phyloP scores from a whole-genome alignment of 2,888 invertebrate genomes.

The Julus scandinavius region DNA sequence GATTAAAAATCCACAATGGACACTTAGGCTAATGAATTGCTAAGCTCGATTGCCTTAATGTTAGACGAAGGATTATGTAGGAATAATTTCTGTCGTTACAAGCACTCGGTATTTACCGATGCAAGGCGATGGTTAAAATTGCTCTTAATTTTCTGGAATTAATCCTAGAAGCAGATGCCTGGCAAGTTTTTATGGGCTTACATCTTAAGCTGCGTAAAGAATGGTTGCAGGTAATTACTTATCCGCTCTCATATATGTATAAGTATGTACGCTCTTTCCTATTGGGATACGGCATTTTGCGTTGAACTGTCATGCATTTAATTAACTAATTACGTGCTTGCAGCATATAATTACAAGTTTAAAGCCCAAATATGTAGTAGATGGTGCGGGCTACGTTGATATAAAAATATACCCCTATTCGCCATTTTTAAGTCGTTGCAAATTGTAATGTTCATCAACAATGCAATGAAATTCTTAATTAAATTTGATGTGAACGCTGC shows the following conservation, averaged over 20 bases:
- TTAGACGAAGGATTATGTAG: not conserved
- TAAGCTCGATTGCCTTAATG: not conserved
- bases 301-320: slow-evolving; percentile 19
- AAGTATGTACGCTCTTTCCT: not conserved
- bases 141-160: slow-evolving; percentile 3
- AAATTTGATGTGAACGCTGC: not conserved
- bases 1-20: slow-evolving; percentile 5
- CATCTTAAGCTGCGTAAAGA: slow-evolving; percentile 38
- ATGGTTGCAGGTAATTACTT: slow-evolving; percentile 31
- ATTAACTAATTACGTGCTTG: slow-evolving; percentile 28
- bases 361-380: slow-evolving; percentile 13
- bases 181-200: not conserved
- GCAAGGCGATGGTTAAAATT: slow-evolving; percentile 6
- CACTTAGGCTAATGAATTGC: slow-evolving; percentile 33
- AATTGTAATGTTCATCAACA: slow-evolving; percentile 32
- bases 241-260: not conserved
- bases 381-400: not conserved
- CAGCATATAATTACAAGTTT: slow-evolving; percentile 29
- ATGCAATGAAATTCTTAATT: slow-evolving; percentile 43
- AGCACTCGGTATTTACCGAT: not conserved
- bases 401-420: not conserved
- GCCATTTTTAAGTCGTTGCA: slow-evolving; percentile 34
- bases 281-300: slow-evolving; percentile 29
- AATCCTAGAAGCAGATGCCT: slow-evolving; percentile 29
- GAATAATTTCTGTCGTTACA: not conserved